These are phyloP conservation scores for Phenganax stokvisi DNA, from an alignment of 92 coral and sea anemone species.

Conservation along the genomic window DNA sequence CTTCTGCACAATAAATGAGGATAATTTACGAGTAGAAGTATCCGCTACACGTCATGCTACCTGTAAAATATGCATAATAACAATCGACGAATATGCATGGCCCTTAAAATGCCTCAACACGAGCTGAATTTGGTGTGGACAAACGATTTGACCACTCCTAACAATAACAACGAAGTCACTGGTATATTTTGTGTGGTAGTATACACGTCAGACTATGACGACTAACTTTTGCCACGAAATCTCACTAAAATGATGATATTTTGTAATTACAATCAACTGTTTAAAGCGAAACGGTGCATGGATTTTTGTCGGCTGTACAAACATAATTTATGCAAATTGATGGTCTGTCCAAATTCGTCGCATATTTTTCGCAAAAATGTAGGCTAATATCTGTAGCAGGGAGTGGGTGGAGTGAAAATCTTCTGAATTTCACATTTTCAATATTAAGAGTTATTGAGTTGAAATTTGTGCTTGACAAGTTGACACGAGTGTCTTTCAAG, in stretches of 20 bases:
- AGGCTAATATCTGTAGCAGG: not conserved
- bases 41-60: slow-evolving; percentile 27
- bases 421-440: too few relatives aligned
- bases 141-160: not conserved
- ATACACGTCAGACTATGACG: not conserved
- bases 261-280: not conserved
- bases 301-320: not conserved
- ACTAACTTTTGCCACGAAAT: not conserved
- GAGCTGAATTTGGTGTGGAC: not conserved
- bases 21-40: slow-evolving; percentile 9
- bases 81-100: slow-evolving; percentile 29
- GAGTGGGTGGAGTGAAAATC: not conserved
- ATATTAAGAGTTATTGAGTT: too few relatives aligned
- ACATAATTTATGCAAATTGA: slow-evolving; percentile 7
- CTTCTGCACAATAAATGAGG: slow-evolving; percentile 18
- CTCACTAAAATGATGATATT: not conserved
- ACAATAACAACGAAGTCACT: not conserved
- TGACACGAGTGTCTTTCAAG: too few relatives aligned
- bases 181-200: too few relatives aligned
- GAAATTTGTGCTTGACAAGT: too few relatives aligned
- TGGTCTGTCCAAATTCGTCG: not conserved
- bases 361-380: not conserved
- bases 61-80: not conserved
- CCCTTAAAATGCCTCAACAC: not conserved
- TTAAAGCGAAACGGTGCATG: not conserved